Percentiles rank a stretch among this genome's conserved stretches.
These are phyloP conservation scores for Glandiceps talaboti DNA, from an alignment of 53 echinoderm and acorn worm species.

Conservation along the genomic window DNA sequence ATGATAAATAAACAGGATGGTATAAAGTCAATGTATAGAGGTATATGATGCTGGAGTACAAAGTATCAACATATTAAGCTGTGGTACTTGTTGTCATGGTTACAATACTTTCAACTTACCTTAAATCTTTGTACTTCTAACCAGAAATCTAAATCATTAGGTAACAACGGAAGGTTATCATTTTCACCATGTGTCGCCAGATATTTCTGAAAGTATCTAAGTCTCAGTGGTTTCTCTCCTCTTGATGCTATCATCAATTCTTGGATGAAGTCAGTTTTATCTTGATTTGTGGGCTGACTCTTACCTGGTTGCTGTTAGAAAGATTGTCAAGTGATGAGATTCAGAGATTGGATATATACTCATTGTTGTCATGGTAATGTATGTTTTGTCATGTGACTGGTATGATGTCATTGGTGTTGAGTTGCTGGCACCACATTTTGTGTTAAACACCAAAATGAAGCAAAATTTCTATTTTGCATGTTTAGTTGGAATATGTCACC, in stretches of 20 bases:
- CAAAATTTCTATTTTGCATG: background rate
- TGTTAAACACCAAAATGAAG: too few relatives aligned
- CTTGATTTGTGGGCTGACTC: slow-evolving; percentile 75
- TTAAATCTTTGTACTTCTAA: slow-evolving; percentile 91
- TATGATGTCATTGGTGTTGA: background rate
- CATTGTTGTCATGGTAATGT: background rate
- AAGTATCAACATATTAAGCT: background rate
- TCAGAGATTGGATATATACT: too few relatives aligned
- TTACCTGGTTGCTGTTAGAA: slow-evolving; percentile 86
- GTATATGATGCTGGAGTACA: background rate
- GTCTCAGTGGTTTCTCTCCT: slow-evolving; percentile 44
- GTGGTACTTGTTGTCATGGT: too few relatives aligned
- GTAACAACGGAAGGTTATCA: slow-evolving; percentile 54
- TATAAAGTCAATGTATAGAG: background rate
- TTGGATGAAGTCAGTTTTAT: slow-evolving; percentile 87
- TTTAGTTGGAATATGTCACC: background rate
- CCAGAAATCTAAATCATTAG: slow-evolving; percentile 84
- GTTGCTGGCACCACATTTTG: too few relatives aligned
- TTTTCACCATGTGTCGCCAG: slow-evolving; percentile 86
- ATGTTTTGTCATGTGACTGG: background rate
- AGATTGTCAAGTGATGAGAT: too few relatives aligned
- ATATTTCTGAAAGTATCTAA: slow-evolving; percentile 85
- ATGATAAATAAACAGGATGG: background rate
- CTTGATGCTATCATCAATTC: slow-evolving; percentile 48
- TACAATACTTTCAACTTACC: too few relatives aligned